Evolutionary conservation across 2,888 invertebrate genomes (phyloP), one percentile per base, ranked within the genome.

Genomic region (Mesorhabditis sp.): DNA sequence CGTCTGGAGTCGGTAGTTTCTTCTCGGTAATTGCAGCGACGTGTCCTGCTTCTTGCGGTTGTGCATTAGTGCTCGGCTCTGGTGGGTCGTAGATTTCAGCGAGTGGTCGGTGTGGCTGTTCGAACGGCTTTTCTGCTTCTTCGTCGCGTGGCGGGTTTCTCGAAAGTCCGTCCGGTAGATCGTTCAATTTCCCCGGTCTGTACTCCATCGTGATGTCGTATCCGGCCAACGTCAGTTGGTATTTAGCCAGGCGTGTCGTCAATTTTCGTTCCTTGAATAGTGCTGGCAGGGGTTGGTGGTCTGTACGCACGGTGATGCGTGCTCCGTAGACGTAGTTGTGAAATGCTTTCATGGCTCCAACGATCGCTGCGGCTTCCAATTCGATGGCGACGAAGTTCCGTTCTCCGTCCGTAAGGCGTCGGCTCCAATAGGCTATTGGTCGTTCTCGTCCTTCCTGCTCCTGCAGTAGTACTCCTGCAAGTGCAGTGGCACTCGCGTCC

Each of bases 181-280:
- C 45, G 62, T 80, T 80, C 45, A n/a, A 13, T 44, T 68, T 68
- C 7, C 81, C 81, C 3, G 69, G 66, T 6, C 80, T 66, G 50
- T 80, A 76, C 5, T 45, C 64, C 4, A 81, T 74, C 10, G 65
- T 43, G 7, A 81, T 43, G 50, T 77, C 66, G 66, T 41, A 73
- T 61, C 69, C 72, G 62, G 67, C 67, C 28, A 74, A 44, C 7
- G 68, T 61, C 0, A 73, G 45, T 62, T 75, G 74, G 50, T 67
- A 74, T 15, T 70, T 69, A 4, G 71, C 67, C 13, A 76, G 50
- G 15, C 73, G 15, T 65, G 72, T 73, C 5, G 68, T 41, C 2
- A 74, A n/a, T 15, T 74, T 71, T 43, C 67, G 44, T 13, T 72
- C 41, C 13, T 65, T 71, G 58, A 70, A 43, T 4, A 74, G 45